Evolutionary conservation across 2,113 vertebrate genomes (phyloP).

Genomic region (Chamaea fasciata): DNA sequence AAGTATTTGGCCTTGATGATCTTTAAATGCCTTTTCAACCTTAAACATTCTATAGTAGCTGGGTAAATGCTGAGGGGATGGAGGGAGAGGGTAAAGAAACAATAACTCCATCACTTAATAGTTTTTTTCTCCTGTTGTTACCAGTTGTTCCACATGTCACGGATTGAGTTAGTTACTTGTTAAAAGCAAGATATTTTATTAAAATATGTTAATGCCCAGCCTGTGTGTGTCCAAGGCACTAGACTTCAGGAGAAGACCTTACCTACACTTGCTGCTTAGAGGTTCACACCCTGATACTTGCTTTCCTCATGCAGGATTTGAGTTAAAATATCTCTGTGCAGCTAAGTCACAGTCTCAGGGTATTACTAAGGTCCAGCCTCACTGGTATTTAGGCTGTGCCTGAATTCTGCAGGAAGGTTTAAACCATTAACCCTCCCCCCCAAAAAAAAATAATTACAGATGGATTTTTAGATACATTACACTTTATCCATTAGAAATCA

Average conservation of each 20-base stretch:
- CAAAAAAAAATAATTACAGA: neutral
- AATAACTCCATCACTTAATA: neutral
- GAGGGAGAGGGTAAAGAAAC: neutral
- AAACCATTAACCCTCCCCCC: rapidly evolving
- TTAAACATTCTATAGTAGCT: neutral
- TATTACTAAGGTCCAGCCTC: neutral
- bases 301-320: neutral
- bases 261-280: neutral
- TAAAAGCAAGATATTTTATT: neutral
- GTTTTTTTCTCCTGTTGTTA: neutral
- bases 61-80: neutral
- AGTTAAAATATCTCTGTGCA: neutral
- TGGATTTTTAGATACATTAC: neutral
- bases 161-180: neutral
- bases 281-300: neutral
- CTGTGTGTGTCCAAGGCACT: neutral
- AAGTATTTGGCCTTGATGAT: neutral
- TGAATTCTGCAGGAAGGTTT: neutral
- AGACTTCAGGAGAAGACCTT: neutral
- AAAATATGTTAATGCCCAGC: rapidly evolving
- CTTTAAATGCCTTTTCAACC: neutral
- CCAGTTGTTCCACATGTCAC: neutral
- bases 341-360: neutral
- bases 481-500: neutral
- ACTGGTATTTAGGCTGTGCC: neutral